A percentile compares a stretch with the other conserved stretches of the same genome.
These are phyloP conservation scores for Saccopteryx leptura DNA, from an alignment of 2,113 vertebrate species.

Conservation along the genomic window DNA sequence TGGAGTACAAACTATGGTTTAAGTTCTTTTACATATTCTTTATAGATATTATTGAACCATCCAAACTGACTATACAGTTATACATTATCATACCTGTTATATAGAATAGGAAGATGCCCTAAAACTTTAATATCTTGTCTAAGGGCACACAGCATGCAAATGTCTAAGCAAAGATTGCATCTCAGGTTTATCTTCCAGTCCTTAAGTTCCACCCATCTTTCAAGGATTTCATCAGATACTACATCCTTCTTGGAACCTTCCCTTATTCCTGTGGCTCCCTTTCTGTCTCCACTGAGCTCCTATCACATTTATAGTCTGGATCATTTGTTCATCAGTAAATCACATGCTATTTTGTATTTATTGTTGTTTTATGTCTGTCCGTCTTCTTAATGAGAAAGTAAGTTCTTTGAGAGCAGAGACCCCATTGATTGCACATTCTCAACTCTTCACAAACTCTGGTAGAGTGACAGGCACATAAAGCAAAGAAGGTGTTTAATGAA, in stretches of 20 bases:
- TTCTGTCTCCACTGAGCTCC: neutral
- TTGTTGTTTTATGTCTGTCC: neutral
- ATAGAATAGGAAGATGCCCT: neutral
- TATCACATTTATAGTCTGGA: neutral
- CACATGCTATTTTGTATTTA: neutral
- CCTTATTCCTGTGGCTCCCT: neutral
- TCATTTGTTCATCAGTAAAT: neutral
- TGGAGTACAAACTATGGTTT: neutral
- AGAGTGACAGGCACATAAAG: neutral
- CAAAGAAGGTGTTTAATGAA: constrained; percentile 1
- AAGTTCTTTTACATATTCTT: neutral
- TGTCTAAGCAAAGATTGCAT: neutral
- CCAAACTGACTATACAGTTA: neutral
- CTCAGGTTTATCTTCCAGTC: neutral
- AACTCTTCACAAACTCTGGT: neutral
- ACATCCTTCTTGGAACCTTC: neutral
- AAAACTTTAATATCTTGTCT: neutral
- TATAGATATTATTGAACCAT: neutral
- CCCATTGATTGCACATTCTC: neutral
- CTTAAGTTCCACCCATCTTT: neutral
- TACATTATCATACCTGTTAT: neutral
- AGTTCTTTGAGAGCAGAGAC: neutral
- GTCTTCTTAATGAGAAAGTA: constrained; percentile 42
- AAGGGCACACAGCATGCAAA: neutral
- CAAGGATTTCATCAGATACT: neutral